phyloP scores from a whole-genome alignment of 2,797 vertebrate species.

The Calcarius lapponicus region DNA sequence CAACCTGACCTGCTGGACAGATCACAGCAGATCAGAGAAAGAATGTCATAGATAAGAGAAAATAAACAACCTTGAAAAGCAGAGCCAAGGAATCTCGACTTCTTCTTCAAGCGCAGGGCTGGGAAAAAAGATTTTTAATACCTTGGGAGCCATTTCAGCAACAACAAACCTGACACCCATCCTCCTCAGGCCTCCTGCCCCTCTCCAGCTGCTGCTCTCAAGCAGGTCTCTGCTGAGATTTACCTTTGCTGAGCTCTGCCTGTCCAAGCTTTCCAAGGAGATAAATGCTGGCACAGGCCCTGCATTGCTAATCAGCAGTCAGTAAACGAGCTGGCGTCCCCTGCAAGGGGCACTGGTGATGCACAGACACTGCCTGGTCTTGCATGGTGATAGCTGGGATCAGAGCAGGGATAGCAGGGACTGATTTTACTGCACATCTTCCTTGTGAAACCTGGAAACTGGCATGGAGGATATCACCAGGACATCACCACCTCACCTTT shows the following conservation, averaged over 20 bases:
- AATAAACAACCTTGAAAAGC: too few relatives aligned
- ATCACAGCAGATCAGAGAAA: too few relatives aligned
- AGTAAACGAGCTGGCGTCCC: neutral
- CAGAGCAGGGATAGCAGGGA: neutral
- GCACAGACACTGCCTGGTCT: fast-evolving
- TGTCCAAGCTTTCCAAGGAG: neutral
- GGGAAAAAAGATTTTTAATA: too few relatives aligned
- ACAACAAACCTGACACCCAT: too few relatives aligned
- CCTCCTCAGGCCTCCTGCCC: fast-evolving
- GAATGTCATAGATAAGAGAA: too few relatives aligned
- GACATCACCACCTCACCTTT: neutral
- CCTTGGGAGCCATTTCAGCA: too few relatives aligned
- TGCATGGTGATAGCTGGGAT: neutral
- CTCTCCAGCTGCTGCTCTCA: neutral
- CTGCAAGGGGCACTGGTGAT: neutral
- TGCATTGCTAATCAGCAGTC: neutral
- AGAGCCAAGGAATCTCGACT: too few relatives aligned
- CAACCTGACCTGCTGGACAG: too few relatives aligned
- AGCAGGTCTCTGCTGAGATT: neutral
- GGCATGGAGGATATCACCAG: neutral
- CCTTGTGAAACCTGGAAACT: neutral
- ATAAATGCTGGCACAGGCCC: neutral
- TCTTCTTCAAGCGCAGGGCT: too few relatives aligned
- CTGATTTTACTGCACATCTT: neutral
- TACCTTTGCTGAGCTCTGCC: neutral